Conservation (phyloP, 2,888 invertebrate genomes). For the Philonicus albiceps region DNA sequence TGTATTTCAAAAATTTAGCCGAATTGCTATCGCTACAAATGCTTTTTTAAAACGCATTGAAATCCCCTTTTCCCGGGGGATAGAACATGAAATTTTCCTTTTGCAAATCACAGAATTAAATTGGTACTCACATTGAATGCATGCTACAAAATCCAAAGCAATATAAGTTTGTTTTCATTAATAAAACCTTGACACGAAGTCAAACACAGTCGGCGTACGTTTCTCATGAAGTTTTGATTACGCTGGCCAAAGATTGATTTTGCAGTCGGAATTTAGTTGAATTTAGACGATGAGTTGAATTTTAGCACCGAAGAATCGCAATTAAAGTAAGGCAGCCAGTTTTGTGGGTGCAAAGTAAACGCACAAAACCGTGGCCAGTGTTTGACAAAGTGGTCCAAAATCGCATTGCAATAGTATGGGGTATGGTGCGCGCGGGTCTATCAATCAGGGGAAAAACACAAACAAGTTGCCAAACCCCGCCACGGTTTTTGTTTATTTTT, state of each 20-base stretch:
- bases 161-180: neutral
- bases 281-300: neutral
- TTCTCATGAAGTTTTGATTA: neutral
- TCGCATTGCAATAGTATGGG: neutral
- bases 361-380: neutral
- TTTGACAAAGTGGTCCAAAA: conserved; percentile 14
- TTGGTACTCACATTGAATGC: neutral
- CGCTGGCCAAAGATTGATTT: neutral
- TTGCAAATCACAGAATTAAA: neutral
- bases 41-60: too few species aligned
- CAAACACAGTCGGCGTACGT: neutral
- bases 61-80: neutral
- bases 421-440: neutral
- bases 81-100: neutral
- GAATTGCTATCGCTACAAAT: too few species aligned
- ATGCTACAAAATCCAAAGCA: neutral
- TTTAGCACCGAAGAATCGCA: neutral
- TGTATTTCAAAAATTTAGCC: too few species aligned
- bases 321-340: neutral
- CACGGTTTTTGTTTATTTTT: conserved; percentile 23
- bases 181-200: neutral
- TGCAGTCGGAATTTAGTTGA: neutral
- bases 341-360: conserved; percentile 1
- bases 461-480: neutral
- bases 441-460: neutral